phyloP scores from a whole-genome alignment of 2,113 vertebrate species.

The Hippotragus niger region DNA sequence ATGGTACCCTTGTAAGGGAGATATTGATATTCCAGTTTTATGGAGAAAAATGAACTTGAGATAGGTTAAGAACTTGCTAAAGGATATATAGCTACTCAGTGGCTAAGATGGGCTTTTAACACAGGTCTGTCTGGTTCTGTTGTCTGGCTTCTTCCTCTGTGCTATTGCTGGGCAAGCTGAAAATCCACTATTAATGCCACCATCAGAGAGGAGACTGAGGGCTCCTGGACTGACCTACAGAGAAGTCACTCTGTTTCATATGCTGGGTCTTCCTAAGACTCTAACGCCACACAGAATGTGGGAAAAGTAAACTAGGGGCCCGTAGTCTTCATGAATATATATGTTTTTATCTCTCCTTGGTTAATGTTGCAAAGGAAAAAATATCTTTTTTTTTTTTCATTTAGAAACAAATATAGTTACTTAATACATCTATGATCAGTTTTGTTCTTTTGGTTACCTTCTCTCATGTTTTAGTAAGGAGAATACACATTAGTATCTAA shows the following conservation, averaged over 20 bases:
- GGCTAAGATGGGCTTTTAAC: not conserved
- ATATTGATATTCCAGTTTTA: not conserved
- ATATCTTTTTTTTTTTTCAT: slow-evolving; percentile 37
- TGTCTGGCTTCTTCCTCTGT: not conserved
- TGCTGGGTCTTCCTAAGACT: not conserved
- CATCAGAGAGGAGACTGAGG: not conserved
- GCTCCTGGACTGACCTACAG: not conserved
- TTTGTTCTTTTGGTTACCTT: slow-evolving; percentile 58
- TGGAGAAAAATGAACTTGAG: not conserved
- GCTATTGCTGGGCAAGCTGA: not conserved
- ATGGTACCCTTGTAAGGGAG: not conserved
- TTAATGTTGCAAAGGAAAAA: slow-evolving; percentile 60
- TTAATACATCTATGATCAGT: slow-evolving; percentile 19
- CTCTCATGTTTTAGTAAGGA: slow-evolving; percentile 47
- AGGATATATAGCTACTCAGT: not conserved
- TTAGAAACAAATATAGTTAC: slow-evolving; percentile 44
- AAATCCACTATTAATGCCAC: not conserved
- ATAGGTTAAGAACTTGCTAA: slow-evolving; percentile 6
- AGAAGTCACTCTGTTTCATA: not conserved
- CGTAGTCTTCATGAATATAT: not conserved
- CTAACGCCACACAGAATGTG: fast-evolving
- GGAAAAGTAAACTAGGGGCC: not conserved
- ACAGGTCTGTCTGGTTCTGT: not conserved
- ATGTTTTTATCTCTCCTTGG: not conserved
- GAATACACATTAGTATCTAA: slow-evolving; percentile 48